phyloP scores from a whole-genome alignment of 1,140 invertebrate species.

The Drosophila tsacasi region DNA sequence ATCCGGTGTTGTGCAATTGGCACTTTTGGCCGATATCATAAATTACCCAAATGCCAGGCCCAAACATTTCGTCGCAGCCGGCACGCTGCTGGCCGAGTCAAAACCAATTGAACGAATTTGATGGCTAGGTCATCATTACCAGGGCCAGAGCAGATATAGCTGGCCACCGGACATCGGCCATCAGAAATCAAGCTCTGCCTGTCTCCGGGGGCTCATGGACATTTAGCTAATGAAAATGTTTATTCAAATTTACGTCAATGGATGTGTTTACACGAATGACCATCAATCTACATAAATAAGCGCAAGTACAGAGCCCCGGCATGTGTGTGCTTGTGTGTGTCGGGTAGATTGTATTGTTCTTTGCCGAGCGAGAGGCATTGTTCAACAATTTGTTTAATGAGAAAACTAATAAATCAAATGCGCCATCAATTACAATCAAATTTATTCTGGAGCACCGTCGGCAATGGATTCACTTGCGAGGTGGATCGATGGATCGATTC shows the following conservation, averaged over 20 bases:
- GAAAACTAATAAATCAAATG: constrained; percentile 80
- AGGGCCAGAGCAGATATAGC: constrained; percentile 1
- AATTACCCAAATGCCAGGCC: constrained; percentile 42
- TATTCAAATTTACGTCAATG: constrained; percentile 81
- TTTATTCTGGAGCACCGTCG: constrained; percentile 9
- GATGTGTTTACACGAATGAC: constrained; percentile 69
- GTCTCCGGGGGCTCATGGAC: constrained; percentile 56
- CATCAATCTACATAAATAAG: constrained; percentile 75
- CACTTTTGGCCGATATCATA: constrained; percentile 36
- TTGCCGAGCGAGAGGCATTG: constrained; percentile 48
- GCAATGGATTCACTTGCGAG: not conserved
- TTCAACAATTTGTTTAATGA: constrained; percentile 78
- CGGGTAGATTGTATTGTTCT: constrained; percentile 35
- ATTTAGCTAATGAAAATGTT: constrained; percentile 81
- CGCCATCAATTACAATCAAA: constrained; percentile 60
- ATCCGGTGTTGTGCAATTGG: constrained; percentile 29
- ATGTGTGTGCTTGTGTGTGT: constrained; percentile 11
- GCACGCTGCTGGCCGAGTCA: not conserved
- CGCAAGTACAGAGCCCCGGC: constrained; percentile 14
- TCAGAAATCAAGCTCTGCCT: constrained; percentile 20
- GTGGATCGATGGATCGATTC: constrained; percentile 48
- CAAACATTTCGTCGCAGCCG: constrained; percentile 13
- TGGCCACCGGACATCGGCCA: constrained; percentile 13
- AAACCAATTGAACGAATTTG: constrained; percentile 74
- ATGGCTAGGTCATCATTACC: constrained; percentile 53